Evolutionary conservation across 2,113 vertebrate genomes (phyloP).

Genomic region (Xenus cinereus): DNA sequence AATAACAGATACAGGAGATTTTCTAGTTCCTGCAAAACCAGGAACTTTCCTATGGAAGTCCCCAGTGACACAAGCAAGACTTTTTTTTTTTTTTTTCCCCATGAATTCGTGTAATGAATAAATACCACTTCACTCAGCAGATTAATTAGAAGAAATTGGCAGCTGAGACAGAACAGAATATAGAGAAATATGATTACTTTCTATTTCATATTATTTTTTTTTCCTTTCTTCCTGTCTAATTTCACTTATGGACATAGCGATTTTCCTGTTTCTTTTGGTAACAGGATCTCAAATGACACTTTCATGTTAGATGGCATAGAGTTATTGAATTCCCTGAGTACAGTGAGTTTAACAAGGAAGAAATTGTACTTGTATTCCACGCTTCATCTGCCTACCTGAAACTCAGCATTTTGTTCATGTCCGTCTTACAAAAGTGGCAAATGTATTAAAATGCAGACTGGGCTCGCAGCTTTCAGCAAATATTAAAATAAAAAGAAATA

Average conservation of each 20-base stretch:
- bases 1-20: neutral
- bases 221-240: constrained; percentile 3
- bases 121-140: neutral
- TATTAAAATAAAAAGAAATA: neutral
- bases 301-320: neutral
- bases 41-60: neutral
- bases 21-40: neutral
- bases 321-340: neutral
- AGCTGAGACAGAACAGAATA: neutral
- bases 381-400: neutral
- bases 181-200: constrained; percentile 6
- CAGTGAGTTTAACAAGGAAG: neutral
- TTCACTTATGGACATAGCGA: neutral
- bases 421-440: neutral
- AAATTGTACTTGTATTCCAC: neutral
- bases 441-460: neutral
- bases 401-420: neutral
- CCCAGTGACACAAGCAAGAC: neutral
- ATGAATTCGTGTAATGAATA: neutral
- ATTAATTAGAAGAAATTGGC: constrained; percentile 18
- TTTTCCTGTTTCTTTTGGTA: constrained; percentile 21
- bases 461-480: neutral
- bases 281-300: neutral
- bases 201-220: neutral
- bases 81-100: neutral